Evolutionary conservation across 2,888 invertebrate genomes (phyloP).

Genomic region (Melinaea marsaeus): DNA sequence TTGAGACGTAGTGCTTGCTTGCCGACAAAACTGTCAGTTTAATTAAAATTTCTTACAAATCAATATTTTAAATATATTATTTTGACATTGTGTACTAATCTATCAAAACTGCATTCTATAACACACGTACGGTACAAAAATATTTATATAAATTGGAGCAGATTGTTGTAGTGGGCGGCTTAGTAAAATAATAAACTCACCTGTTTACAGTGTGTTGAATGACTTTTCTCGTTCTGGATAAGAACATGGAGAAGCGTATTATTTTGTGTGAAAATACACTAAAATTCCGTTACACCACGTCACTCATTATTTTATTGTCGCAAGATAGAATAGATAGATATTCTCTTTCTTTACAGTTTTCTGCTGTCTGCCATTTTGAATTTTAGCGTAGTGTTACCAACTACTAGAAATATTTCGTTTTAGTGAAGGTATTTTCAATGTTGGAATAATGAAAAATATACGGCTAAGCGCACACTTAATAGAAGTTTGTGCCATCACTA

Average conservation of each 20-base stretch:
- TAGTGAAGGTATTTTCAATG: slow-evolving; percentile 1
- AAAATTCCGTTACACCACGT: slow-evolving; percentile 65
- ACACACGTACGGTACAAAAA: slow-evolving; percentile 30
- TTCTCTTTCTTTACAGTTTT: slow-evolving; percentile 40
- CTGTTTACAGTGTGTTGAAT: slow-evolving; percentile 41
- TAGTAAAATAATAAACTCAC: slow-evolving; percentile 54
- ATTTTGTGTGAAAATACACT: slow-evolving; percentile 38
- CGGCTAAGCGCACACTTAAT: too few relatives aligned
- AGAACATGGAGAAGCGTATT: slow-evolving; percentile 16
- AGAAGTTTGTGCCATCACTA: too few relatives aligned
- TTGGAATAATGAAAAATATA: too few relatives aligned
- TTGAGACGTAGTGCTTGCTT: slow-evolving; percentile 68
- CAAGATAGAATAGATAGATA: slow-evolving; percentile 56
- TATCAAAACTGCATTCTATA: slow-evolving; percentile 14
- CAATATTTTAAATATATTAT: slow-evolving; percentile 13
- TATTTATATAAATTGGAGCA: slow-evolving; percentile 58
- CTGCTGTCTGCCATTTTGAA: slow-evolving; percentile 63
- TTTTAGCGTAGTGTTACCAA: slow-evolving; percentile 45
- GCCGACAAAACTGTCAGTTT: slow-evolving; percentile 46
- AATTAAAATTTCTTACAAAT: slow-evolving; percentile 30
- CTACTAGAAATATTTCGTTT: slow-evolving; percentile 9
- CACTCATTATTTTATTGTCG: slow-evolving; percentile 54
- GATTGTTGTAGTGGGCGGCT: slow-evolving; percentile 66
- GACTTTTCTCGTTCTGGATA: slow-evolving; percentile 31
- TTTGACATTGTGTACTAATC: slow-evolving; percentile 8